Percentiles rank a stretch among this genome's conserved stretches.
These are phyloP conservation scores for Pterocles orientalis DNA, from an alignment of 2,113 vertebrate species.

Conservation along the genomic window DNA sequence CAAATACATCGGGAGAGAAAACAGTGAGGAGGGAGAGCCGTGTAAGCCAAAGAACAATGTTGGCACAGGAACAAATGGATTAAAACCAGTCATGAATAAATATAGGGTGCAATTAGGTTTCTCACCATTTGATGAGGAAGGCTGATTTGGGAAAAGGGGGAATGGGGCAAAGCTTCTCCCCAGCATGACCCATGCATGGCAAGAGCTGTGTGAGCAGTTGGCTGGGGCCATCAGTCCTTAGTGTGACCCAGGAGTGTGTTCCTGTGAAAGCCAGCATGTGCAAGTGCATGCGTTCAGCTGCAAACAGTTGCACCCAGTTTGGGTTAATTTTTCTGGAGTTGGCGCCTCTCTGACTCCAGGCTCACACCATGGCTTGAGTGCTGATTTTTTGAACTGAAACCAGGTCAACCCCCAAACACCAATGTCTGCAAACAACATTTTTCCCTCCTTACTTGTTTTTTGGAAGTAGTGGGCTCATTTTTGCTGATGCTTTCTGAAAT, in stretches of 20 bases:
- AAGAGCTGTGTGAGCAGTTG: background rate
- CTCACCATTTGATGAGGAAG: background rate
- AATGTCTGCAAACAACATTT: background rate
- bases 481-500: background rate
- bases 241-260: background rate
- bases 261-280: background rate
- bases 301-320: background rate
- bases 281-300: background rate
- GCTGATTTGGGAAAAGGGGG: background rate
- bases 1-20: conserved; percentile 6
- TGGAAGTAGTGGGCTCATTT: background rate
- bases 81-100: conserved; percentile 25
- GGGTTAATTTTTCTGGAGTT: background rate
- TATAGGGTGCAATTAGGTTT: background rate
- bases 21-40: background rate
- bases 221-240: background rate
- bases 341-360: fast-evolving
- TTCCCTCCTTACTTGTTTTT: background rate
- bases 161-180: background rate
- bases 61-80: conserved; percentile 25
- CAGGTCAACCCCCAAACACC: background rate
- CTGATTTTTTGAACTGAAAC: background rate
- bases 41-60: conserved; percentile 8
- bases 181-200: background rate
- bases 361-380: background rate